Evolutionary conservation across 2,797 vertebrate genomes (phyloP).

Genomic region (Clarias laeviceps): DNA sequence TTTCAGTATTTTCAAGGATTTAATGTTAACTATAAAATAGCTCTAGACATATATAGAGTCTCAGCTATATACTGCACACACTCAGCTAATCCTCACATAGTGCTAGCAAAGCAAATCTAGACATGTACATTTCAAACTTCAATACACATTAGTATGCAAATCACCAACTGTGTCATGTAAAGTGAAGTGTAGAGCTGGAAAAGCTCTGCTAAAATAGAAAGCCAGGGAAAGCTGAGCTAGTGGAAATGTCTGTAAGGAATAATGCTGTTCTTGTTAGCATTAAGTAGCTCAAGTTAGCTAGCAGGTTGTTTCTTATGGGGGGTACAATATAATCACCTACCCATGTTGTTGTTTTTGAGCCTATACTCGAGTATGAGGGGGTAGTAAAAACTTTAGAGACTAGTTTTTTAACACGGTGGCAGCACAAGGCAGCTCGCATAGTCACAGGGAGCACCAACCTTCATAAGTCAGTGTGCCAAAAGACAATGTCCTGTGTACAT

Average conservation of each 20-base stretch:
- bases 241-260: neutral
- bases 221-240: neutral
- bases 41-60: neutral
- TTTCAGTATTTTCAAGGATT: neutral
- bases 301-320: neutral
- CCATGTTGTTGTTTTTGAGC: neutral
- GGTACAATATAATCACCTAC: neutral
- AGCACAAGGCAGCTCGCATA: no score
- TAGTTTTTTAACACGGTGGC: no score
- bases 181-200: neutral
- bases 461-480: no score
- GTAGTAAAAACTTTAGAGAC: no score
- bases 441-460: no score
- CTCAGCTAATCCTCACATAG: neutral
- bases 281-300: neutral
- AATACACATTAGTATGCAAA: constrained; percentile 9
- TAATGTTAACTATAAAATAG: neutral
- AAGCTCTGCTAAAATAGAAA: neutral
- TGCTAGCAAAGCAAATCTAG: constrained; percentile 23
- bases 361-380: no score
- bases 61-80: neutral
- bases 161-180: constrained; percentile 15
- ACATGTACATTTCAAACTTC: neutral
- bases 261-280: neutral
- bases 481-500: no score